Conservation (phyloP, 1,140 invertebrate genomes). For the Pachypsylla venusta region DNA sequence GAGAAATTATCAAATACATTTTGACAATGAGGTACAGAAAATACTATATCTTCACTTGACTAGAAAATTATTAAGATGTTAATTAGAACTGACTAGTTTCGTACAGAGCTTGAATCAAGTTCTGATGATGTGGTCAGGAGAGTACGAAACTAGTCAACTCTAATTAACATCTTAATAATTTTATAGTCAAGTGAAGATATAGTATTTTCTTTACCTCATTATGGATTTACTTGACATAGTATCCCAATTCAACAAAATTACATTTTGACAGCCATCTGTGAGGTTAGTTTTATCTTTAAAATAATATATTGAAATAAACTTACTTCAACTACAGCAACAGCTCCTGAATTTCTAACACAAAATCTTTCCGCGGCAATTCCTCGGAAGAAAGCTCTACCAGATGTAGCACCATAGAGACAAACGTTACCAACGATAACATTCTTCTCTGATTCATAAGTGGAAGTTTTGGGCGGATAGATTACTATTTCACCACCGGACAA, state of each 20-base stretch:
- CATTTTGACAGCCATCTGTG: background rate
- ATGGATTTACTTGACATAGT: too few species aligned
- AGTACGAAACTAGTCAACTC: background rate
- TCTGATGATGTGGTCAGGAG: too few species aligned
- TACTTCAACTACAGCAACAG: slow-evolving; percentile 68
- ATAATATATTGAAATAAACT: slow-evolving; percentile 13
- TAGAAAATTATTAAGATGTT: too few species aligned
- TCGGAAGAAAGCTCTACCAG: slow-evolving; percentile 84
- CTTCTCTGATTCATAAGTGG: slow-evolving; percentile 63
- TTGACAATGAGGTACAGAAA: too few species aligned
- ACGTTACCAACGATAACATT: slow-evolving; percentile 99
- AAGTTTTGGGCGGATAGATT: slow-evolving; percentile 80
- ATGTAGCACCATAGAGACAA: slow-evolving; percentile 92
- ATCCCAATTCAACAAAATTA: background rate
- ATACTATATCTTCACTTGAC: too few species aligned
- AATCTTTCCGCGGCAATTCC: slow-evolving; percentile 96
- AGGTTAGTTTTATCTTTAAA: background rate
- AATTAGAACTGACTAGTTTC: too few species aligned
- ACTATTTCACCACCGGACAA: slow-evolving; percentile 90
- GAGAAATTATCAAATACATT: background rate
- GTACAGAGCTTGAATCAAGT: too few species aligned
- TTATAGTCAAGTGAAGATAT: too few species aligned
- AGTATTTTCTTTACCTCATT: too few species aligned
- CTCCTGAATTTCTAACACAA: slow-evolving; percentile 94
- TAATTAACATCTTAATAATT: too few species aligned